Evolutionary conservation across 2,888 invertebrate genomes (phyloP).

Genomic region (Caenorhabditis sp.): DNA sequence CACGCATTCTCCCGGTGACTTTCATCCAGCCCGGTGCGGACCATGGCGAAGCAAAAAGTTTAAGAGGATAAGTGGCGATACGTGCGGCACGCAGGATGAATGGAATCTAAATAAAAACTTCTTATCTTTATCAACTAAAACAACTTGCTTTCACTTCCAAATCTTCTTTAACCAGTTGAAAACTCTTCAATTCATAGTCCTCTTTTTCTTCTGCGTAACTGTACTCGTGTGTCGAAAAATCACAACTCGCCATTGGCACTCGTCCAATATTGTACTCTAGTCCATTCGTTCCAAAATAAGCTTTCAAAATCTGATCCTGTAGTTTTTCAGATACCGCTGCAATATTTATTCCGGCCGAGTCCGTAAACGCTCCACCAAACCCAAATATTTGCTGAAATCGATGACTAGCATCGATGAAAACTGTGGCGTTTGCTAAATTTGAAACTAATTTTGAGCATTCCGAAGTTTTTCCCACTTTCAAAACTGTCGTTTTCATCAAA

Average conservation of each 20-base stretch:
- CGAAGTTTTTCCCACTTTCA: no score
- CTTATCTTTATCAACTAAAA: no score
- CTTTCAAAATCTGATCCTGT: constrained; percentile 17
- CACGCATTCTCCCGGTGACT: constrained; percentile 72
- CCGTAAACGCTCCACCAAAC: constrained; percentile 87
- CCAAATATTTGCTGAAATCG: constrained; percentile 80
- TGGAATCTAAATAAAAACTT: no score
- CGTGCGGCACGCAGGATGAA: constrained; percentile 49
- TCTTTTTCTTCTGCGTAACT: constrained; percentile 79
- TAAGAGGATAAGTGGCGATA: constrained; percentile 50
- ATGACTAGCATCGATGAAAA: constrained; percentile 28
- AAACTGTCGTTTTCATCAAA: neutral
- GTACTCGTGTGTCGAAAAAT: constrained; percentile 84
- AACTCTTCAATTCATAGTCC: constrained; percentile 75
- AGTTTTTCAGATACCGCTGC: constrained; percentile 10
- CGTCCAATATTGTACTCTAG: constrained; percentile 75
- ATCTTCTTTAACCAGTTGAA: constrained; percentile 79
- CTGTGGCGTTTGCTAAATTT: constrained; percentile 20
- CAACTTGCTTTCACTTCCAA: constrained; percentile 76
- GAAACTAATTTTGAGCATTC: no score
- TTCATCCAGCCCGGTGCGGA: constrained; percentile 76
- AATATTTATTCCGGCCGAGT: constrained; percentile 72
- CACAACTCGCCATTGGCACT: constrained; percentile 84
- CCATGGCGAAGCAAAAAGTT: constrained; percentile 75
- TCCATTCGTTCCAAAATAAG: constrained; percentile 39